These are phyloP conservation scores for Oscheius sp. DNA, from an alignment of 2,888 invertebrate genomes.

Conservation along the genomic window DNA sequence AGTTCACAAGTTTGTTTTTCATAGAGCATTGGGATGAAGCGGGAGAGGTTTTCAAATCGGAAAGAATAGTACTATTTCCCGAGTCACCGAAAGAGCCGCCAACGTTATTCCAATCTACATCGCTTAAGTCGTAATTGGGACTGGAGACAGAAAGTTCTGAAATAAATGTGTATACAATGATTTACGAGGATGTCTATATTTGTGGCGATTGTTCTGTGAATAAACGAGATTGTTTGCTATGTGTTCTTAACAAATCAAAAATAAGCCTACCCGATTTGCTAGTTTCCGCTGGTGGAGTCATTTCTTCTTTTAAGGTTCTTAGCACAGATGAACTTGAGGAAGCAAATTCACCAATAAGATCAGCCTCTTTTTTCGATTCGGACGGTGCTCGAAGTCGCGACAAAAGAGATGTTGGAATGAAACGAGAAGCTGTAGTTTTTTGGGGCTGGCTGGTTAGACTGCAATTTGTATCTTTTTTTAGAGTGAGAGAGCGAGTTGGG, in stretches of 20 bases:
- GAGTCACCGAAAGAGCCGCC: slow-evolving; percentile 14
- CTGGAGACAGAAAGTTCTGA: slow-evolving; percentile 10
- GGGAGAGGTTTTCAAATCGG: slow-evolving; percentile 9
- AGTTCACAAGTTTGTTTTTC: slow-evolving; percentile 11
- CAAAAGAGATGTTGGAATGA: slow-evolving; percentile 45
- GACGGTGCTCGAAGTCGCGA: slow-evolving; percentile 32
- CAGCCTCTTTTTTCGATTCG: slow-evolving; percentile 39
- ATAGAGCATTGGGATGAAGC: not conserved
- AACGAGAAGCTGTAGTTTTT: slow-evolving; percentile 34
- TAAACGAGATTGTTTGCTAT: too few species aligned
- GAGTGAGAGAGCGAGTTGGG: not conserved
- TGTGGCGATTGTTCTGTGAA: too few species aligned
- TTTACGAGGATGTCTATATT: too few species aligned
- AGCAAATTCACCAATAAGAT: slow-evolving; percentile 32
- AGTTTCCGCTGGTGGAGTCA: too few species aligned
- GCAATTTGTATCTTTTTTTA: not conserved
- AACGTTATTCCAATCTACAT: slow-evolving; percentile 15
- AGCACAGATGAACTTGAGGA: slow-evolving; percentile 11
- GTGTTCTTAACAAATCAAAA: too few species aligned
- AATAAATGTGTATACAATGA: too few species aligned
- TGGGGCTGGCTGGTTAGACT: not conserved
- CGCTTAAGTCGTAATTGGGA: slow-evolving; percentile 22
- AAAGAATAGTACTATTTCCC: too few species aligned
- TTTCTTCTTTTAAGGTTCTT: slow-evolving; percentile 6
- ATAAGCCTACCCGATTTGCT: too few species aligned